phyloP scores from a whole-genome alignment of 1,140 invertebrate species.

The Ganaspis sp. region DNA sequence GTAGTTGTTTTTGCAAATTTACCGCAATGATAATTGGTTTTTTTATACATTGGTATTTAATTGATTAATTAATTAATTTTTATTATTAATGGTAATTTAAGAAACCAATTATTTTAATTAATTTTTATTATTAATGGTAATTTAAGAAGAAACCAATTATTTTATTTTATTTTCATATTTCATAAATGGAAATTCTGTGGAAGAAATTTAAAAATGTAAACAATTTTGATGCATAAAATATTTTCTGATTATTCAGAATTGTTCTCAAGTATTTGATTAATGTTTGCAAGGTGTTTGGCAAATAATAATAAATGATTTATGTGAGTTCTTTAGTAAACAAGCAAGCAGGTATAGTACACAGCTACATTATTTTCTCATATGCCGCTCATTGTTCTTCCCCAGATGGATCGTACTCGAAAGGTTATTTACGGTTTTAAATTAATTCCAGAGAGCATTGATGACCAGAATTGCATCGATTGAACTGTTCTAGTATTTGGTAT shows the following conservation, averaged over 20 bases:
- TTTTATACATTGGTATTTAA: too few relatives aligned
- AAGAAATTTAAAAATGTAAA: too few relatives aligned
- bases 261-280: not conserved
- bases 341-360: not conserved
- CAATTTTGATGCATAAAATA: too few relatives aligned
- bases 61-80: too few relatives aligned
- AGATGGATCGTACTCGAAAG: not conserved
- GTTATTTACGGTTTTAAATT: constrained; percentile 4
- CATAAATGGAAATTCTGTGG: too few relatives aligned
- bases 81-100: too few relatives aligned
- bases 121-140: too few relatives aligned
- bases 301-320: constrained; percentile 3
- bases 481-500: not conserved
- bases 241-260: not conserved
- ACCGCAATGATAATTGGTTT: too few relatives aligned
- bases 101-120: too few relatives aligned
- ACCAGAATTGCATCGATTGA: not conserved
- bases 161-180: too few relatives aligned
- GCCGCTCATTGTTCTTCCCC: not conserved
- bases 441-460: not conserved
- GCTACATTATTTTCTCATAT: not conserved
- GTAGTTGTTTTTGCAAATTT: too few relatives aligned
- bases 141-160: too few relatives aligned
- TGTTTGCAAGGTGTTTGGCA: not conserved
- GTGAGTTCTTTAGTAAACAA: not conserved